Conservation (phyloP, 2,888 invertebrate species). For the Clivina fossor region DNA sequence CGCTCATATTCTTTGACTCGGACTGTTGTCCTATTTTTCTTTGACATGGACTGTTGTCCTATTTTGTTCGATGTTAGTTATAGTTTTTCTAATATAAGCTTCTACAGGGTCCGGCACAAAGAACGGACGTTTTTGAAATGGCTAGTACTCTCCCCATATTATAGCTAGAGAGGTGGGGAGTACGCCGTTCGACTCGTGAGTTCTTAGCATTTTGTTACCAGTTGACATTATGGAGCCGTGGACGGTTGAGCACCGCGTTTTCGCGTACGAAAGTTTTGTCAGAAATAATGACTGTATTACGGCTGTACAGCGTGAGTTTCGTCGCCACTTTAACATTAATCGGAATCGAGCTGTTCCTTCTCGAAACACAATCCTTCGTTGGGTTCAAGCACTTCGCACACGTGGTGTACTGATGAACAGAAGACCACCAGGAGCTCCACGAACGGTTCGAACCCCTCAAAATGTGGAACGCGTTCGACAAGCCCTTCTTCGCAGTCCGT, state of each 20-base stretch:
- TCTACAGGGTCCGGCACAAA: too few relatives aligned
- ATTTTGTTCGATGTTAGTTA: too few relatives aligned
- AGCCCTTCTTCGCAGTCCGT: conserved; percentile 22
- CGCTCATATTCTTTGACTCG: too few relatives aligned
- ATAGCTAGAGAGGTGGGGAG: too few relatives aligned
- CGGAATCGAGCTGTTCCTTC: conserved; percentile 26
- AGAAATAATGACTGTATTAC: conserved; percentile 33
- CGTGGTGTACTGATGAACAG: conserved; percentile 4
- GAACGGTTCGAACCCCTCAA: conserved; percentile 26
- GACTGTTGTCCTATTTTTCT: too few relatives aligned
- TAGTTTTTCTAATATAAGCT: too few relatives aligned
- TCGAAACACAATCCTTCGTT: conserved; percentile 28
- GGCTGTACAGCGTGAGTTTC: conserved; percentile 33
- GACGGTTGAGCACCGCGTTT: conserved; percentile 36
- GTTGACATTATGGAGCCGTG: conserved; percentile 35
- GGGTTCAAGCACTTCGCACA: conserved; percentile 23
- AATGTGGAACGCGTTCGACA: conserved; percentile 23
- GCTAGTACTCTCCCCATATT: too few relatives aligned
- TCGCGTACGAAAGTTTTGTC: conserved; percentile 30
- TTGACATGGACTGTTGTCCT: too few relatives aligned
- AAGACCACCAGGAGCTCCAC: conserved; percentile 16
- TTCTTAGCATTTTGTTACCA: too few relatives aligned
- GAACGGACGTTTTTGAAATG: too few relatives aligned
- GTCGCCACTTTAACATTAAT: conserved; percentile 31
- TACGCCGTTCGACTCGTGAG: too few relatives aligned